Evolutionary conservation across 1,140 invertebrate species (phyloP), one percentile per base, ranked within the genome.

Genomic region (Lordiphosa clarofinis): DNA sequence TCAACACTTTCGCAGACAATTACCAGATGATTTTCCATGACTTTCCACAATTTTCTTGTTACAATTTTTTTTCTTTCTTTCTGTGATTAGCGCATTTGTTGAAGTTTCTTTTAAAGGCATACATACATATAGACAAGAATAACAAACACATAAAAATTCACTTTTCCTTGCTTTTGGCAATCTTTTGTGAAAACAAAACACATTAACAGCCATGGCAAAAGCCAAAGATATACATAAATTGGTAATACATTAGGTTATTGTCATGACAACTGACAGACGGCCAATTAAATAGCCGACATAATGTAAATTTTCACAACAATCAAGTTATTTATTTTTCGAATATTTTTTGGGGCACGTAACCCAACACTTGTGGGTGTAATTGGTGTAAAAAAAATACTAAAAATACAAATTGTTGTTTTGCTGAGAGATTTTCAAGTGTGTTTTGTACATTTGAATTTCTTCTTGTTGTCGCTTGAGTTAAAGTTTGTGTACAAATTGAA

Each of bases 261-360:
- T 44, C 73, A 84, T 82, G 78, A 82, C 78, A 82, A 84, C 73
- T 84, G 78, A 84, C 78, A 78, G 78, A 59, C 78, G 73, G 78
- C 73, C 73, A 82, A 82, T 82, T 82, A 73, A 82, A 82, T 56
- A 58, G 60, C 56, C 57, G 61, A 60, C 40, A 57, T 40, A 82
- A 65, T 76, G 72, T 84, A 76, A 72, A 76, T 59, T 74, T 60
- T 55, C 31, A 64, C 61, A 64, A 33, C 19, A 47, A 58, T 31
- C 58, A 38, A 36, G 3, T 11, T 10, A 63, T 21, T 21, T 0
- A 21, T 21, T 11, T 9, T 35, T 6, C 15, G 15, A 15, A 15
- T 15, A 15, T 28, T 28, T 28, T 28, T 28, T 28, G 24, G 24
- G 24, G 4, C 1, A 7, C 24, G 24, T 28, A 28, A 43, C 9